Evolutionary conservation across 2,113 vertebrate genomes (phyloP).

Genomic region (Neotragus pygmaeus): DNA sequence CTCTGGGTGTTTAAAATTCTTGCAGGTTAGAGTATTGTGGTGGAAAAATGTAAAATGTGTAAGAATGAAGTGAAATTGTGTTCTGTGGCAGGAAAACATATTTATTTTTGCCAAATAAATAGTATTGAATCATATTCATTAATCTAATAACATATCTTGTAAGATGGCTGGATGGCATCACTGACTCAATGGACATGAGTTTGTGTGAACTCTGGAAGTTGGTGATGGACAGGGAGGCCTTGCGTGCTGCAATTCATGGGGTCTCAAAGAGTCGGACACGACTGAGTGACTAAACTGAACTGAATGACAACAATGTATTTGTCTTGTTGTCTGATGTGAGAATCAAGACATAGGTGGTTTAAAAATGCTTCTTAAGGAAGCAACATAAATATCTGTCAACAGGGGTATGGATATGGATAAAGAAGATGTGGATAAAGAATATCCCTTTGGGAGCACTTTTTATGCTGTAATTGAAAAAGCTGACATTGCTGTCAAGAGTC

Average conservation of each 20-base stretch:
- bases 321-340: neutral
- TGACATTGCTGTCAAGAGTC: conserved; percentile 88
- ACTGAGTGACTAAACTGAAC: too few relatives aligned
- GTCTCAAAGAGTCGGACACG: too few relatives aligned
- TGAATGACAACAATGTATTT: neutral
- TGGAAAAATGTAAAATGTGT: neutral
- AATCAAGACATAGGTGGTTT: neutral
- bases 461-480: conserved; percentile 70
- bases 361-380: neutral
- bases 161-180: neutral
- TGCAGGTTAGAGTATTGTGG: neutral
- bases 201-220: too few relatives aligned
- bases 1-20: conserved; percentile 57
- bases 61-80: too few relatives aligned
- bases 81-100: neutral
- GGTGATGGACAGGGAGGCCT: too few relatives aligned
- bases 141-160: neutral
- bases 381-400: neutral
- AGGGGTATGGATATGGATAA: neutral
- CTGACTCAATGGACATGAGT: too few relatives aligned
- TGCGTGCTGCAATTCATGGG: too few relatives aligned
- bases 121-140: neutral
- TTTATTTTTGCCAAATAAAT: conserved; percentile 5
- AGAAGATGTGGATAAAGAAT: neutral
- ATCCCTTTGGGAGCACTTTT: neutral